phyloP scores from a whole-genome alignment of 2,113 vertebrate species.

The Cepphus grylle region DNA sequence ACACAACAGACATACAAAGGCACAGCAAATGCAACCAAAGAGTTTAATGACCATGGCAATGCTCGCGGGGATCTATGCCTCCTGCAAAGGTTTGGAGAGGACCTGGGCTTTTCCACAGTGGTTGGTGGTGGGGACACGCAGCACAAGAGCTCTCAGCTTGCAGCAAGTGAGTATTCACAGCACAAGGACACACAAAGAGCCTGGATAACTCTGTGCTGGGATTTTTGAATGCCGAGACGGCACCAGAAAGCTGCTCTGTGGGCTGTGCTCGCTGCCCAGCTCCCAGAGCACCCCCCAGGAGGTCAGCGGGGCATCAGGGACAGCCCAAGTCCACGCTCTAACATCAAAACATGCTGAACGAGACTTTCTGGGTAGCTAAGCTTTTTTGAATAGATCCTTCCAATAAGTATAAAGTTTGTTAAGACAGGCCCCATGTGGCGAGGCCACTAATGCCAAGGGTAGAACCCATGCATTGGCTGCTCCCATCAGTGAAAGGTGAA shows the following conservation, averaged over 20 bases:
- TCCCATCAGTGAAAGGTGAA: not conserved
- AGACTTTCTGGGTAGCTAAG: not conserved
- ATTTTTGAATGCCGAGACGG: not conserved
- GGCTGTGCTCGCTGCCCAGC: not conserved
- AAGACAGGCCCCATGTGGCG: not conserved
- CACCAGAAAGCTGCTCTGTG: not conserved
- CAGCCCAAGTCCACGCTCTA: not conserved
- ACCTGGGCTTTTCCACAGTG: too few species aligned
- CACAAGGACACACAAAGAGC: not conserved
- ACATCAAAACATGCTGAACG: not conserved
- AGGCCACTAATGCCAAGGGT: not conserved
- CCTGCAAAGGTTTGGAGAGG: fast-evolving
- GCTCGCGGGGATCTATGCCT: not conserved
- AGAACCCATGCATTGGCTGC: not conserved
- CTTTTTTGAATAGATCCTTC: not conserved
- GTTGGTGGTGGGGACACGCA: fast-evolving
- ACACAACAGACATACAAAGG: not conserved
- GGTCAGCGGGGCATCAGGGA: too few species aligned
- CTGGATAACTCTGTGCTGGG: not conserved
- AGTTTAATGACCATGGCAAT: fast-evolving
- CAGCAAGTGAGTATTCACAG: not conserved
- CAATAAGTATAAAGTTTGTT: not conserved
- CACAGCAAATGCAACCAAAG: not conserved
- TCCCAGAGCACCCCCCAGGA: not conserved
- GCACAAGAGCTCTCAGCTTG: not conserved